A percentile compares a stretch with the other conserved stretches of the same genome.
These are phyloP conservation scores for Drosophila triauraria DNA, from an alignment of 1,140 invertebrate genomes.

Conservation along the genomic window DNA sequence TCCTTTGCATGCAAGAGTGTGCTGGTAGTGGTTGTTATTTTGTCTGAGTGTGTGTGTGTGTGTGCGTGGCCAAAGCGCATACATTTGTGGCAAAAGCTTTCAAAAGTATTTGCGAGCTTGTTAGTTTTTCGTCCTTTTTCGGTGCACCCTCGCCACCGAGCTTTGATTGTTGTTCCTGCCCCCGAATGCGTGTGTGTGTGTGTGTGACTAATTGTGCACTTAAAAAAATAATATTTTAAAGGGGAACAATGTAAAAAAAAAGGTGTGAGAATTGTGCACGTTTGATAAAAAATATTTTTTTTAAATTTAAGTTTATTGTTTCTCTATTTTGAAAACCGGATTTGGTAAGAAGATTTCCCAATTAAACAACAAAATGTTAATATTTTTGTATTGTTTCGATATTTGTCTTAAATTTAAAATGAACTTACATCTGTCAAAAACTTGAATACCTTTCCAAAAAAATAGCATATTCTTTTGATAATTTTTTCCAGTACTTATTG, in stretches of 20 bases:
- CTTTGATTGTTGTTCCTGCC: constrained; percentile 41
- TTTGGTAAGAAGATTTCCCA: too few relatives aligned
- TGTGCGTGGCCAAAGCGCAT: constrained; percentile 60
- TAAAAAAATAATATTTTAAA: neutral
- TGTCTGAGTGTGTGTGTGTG: constrained; percentile 7
- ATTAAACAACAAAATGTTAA: too few relatives aligned
- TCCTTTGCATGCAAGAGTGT: constrained; percentile 16
- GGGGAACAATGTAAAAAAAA: neutral
- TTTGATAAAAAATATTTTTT: too few relatives aligned
- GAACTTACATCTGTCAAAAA: too few relatives aligned
- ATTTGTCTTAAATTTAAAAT: neutral
- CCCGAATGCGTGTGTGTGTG: constrained; percentile 1
- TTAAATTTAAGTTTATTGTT: too few relatives aligned
- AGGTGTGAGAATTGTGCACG: too few relatives aligned
- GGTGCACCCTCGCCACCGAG: constrained; percentile 51
- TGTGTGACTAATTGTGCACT: constrained; percentile 18
- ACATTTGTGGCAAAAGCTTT: constrained; percentile 81
- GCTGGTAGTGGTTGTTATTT: constrained; percentile 4
- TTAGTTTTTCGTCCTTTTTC: constrained; percentile 66
- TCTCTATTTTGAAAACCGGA: too few relatives aligned
- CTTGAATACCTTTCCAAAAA: too few relatives aligned
- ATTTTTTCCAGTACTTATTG: neutral
- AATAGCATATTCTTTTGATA: too few relatives aligned
- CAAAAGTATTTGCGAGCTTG: constrained; percentile 80
- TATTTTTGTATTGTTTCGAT: too few relatives aligned